A percentile compares a stretch with the other conserved stretches of the same genome.
phyloP scores from a whole-genome alignment of 2,113 vertebrate species.

The Podocnemis expansa region DNA sequence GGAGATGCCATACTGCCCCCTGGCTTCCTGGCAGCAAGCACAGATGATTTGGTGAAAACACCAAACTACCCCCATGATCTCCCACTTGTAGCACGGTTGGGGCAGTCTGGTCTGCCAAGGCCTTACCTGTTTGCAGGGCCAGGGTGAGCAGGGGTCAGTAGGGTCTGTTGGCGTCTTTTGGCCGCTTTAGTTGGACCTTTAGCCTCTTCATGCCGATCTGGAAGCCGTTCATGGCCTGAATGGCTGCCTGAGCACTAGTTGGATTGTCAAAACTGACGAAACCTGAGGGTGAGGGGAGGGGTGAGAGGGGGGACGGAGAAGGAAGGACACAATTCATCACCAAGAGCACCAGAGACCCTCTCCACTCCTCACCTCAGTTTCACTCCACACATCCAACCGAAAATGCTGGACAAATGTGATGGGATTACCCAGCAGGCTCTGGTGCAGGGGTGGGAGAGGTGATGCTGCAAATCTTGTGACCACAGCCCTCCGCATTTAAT shows the following conservation, averaged over 20 bases:
- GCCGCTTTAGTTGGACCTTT: slow-evolving; percentile 98
- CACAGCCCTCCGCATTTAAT: background rate
- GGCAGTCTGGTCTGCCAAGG: background rate
- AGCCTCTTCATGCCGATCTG: slow-evolving; percentile 99
- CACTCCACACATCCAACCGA: background rate
- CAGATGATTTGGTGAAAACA: background rate
- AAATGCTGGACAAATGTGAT: background rate
- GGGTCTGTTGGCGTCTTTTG: slow-evolving; percentile 98
- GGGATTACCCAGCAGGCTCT: too few species aligned
- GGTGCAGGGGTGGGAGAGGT: background rate
- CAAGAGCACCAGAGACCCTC: accelerated
- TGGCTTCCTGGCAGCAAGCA: background rate
- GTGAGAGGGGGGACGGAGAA: background rate
- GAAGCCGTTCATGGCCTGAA: slow-evolving; percentile 99
- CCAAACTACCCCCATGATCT: background rate
- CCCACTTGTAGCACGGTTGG: too few species aligned
- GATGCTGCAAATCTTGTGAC: background rate
- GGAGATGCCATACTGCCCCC: background rate
- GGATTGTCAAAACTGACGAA: slow-evolving; percentile 99
- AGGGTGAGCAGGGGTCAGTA: slow-evolving; percentile 86
- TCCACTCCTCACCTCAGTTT: background rate
- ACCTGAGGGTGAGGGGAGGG: slow-evolving; percentile 74
- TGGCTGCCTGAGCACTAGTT: slow-evolving; percentile 96
- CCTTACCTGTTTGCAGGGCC: slow-evolving; percentile 83
- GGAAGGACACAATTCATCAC: background rate